A percentile compares a stretch with the other conserved stretches of the same genome.
These are phyloP conservation scores for Lepus oiostolus DNA, from an alignment of 2,797 vertebrate species.

Conservation along the genomic window DNA sequence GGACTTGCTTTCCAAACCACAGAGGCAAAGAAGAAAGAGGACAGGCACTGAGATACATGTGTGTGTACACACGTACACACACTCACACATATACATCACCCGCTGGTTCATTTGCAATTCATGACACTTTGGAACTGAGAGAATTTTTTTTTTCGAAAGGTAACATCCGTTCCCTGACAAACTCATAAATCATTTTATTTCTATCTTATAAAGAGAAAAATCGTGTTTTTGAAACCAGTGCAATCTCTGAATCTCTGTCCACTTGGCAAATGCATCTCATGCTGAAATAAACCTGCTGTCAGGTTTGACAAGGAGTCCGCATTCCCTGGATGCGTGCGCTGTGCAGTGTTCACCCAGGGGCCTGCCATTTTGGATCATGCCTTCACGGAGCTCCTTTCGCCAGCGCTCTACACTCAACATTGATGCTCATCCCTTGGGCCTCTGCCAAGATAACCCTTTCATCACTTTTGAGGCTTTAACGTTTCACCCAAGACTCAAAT, in stretches of 20 bases:
- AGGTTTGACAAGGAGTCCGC: conserved; percentile 36
- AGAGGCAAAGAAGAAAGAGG: conserved; percentile 65
- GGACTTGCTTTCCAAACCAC: conserved; percentile 66
- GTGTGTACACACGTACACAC: conserved; percentile 7
- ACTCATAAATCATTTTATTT: conserved; percentile 74
- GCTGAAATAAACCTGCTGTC: conserved; percentile 69
- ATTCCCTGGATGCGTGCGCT: not conserved
- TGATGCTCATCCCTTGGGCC: not conserved
- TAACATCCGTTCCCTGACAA: conserved; percentile 67
- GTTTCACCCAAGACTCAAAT: conserved; percentile 53
- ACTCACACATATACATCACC: conserved; percentile 7
- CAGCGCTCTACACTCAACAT: not conserved
- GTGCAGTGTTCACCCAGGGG: not conserved
- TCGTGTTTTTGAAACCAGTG: conserved; percentile 50
- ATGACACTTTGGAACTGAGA: conserved; percentile 61
- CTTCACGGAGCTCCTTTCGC: not conserved
- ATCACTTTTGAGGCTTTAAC: conserved; percentile 52
- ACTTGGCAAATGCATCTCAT: conserved; percentile 59
- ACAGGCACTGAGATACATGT: conserved; percentile 13
- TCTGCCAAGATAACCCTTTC: conserved; percentile 30
- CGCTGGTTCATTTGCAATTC: conserved; percentile 73
- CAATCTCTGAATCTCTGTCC: conserved; percentile 49
- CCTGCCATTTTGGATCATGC: not conserved
- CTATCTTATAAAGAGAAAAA: conserved; percentile 68
- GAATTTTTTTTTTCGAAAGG: conserved; percentile 48